phyloP scores from a whole-genome alignment of 2,113 vertebrate species.

The Corynorhinus townsendii region DNA sequence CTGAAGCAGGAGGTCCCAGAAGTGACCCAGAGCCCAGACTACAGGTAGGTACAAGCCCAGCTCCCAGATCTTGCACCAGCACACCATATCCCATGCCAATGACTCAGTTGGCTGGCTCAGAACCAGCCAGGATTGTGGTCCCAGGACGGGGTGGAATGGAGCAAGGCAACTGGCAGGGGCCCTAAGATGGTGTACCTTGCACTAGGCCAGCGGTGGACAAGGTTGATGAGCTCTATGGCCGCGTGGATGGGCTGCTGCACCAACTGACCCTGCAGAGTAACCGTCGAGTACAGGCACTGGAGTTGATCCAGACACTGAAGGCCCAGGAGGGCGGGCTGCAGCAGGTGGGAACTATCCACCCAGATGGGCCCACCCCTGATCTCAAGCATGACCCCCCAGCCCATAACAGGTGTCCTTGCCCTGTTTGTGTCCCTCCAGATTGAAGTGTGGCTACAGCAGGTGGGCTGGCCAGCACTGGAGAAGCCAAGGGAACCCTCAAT shows the following conservation, averaged over 20 bases:
- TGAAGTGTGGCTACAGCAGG: constrained; percentile 86
- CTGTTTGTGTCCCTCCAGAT: constrained; percentile 74
- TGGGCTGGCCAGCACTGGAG: constrained; percentile 83
- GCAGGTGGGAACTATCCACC: constrained; percentile 41
- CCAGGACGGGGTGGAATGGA: not conserved
- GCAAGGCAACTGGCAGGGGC: not conserved
- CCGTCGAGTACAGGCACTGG: constrained; percentile 84
- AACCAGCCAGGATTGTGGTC: not conserved
- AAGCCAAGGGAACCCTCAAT: constrained; percentile 82
- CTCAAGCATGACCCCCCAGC: not conserved
- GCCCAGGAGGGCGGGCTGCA: constrained; percentile 31
- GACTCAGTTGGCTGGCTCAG: not conserved
- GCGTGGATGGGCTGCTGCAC: constrained; percentile 91
- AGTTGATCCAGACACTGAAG: constrained; percentile 85
- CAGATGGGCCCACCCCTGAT: not conserved
- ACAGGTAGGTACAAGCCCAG: constrained; percentile 73
- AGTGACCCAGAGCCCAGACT: constrained; percentile 80
- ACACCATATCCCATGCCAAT: not conserved
- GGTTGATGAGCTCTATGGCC: constrained; percentile 84
- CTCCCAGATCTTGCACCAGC: not conserved
- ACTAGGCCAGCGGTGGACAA: constrained; percentile 82
- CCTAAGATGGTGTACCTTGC: not conserved
- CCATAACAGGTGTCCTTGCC: not conserved
- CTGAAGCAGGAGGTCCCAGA: constrained; percentile 86
- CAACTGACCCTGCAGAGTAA: constrained; percentile 90